These are phyloP conservation scores for Cerastis rubricosa DNA, from an alignment of 2,888 invertebrate genomes.

Conservation along the genomic window DNA sequence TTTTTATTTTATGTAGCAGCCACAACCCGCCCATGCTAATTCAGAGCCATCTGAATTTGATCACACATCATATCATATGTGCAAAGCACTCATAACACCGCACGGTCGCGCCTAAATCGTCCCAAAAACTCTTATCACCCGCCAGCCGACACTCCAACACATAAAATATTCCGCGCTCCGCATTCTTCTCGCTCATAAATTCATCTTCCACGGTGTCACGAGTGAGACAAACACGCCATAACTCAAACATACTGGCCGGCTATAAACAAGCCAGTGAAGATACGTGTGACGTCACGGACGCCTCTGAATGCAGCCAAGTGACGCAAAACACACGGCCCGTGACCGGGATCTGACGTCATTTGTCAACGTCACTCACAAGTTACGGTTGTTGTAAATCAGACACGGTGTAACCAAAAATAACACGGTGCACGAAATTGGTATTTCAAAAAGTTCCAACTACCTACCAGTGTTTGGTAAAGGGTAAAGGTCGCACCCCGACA, in stretches of 20 bases:
- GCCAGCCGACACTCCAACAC: constrained; percentile 62
- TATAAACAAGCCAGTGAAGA: constrained; percentile 80
- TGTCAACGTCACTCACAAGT: constrained; percentile 82
- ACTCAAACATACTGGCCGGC: constrained; percentile 79
- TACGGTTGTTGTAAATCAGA: constrained; percentile 82
- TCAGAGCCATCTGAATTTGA: constrained; percentile 18
- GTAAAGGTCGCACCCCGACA: constrained; percentile 57
- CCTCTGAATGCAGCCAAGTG: constrained; percentile 72
- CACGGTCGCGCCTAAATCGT: constrained; percentile 54
- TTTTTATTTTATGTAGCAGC: background rate
- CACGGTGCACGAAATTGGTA: constrained; percentile 55
- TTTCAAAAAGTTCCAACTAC: constrained; percentile 63
- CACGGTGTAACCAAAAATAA: constrained; percentile 64
- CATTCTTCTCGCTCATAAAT: constrained; percentile 76
- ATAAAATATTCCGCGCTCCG: constrained; percentile 70
- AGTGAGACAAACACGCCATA: constrained; percentile 79
- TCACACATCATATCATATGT: constrained; percentile 36
- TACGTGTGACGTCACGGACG: constrained; percentile 72
- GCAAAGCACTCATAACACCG: constrained; percentile 50
- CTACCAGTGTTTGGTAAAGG: constrained; percentile 61
- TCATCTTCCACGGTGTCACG: constrained; percentile 75
- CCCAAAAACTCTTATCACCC: constrained; percentile 65
- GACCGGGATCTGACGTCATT: constrained; percentile 83
- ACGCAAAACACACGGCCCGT: constrained; percentile 81
- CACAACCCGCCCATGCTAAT: background rate